Percentiles rank a stretch among this genome's conserved stretches.
phyloP scores from a whole-genome alignment of 2,888 invertebrate species.

The Coronaproctus castanopsis region DNA sequence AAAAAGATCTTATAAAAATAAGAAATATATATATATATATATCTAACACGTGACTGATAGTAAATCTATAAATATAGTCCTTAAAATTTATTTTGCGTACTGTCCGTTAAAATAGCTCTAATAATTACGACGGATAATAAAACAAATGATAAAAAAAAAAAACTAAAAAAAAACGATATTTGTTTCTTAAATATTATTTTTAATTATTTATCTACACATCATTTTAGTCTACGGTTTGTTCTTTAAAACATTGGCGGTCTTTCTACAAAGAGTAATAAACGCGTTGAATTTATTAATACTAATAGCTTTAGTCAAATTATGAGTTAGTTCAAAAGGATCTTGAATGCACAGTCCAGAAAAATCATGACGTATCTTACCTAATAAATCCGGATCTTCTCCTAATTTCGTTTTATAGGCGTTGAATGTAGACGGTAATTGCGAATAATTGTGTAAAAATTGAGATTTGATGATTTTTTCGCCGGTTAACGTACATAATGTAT shows the following conservation, averaged over 20 bases:
- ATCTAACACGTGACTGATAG: too few species aligned
- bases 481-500: slow-evolving; percentile 13
- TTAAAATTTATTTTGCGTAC: too few species aligned
- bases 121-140: too few species aligned
- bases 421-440: slow-evolving; percentile 15
- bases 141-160: too few species aligned
- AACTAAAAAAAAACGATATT: too few species aligned
- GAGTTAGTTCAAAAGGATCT: slow-evolving; percentile 18
- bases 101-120: too few species aligned
- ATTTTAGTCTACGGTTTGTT: too few species aligned
- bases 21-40: too few species aligned
- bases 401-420: slow-evolving; percentile 2
- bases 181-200: too few species aligned
- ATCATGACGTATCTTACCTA: slow-evolving; percentile 4
- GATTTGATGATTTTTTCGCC: slow-evolving; percentile 9
- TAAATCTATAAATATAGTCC: too few species aligned
- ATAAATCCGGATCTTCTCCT: not conserved
- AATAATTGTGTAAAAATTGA: slow-evolving; percentile 14
- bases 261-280: slow-evolving; percentile 12
- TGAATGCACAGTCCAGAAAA: slow-evolving; percentile 16
- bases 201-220: too few species aligned
- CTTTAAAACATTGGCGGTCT: slow-evolving; percentile 13
- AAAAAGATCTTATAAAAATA: too few species aligned
- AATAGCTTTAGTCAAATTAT: slow-evolving; percentile 17
- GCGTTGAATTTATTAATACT: slow-evolving; percentile 9